phyloP scores from a whole-genome alignment of 2,113 vertebrate species.

The Hemibagrus wyckioides region DNA sequence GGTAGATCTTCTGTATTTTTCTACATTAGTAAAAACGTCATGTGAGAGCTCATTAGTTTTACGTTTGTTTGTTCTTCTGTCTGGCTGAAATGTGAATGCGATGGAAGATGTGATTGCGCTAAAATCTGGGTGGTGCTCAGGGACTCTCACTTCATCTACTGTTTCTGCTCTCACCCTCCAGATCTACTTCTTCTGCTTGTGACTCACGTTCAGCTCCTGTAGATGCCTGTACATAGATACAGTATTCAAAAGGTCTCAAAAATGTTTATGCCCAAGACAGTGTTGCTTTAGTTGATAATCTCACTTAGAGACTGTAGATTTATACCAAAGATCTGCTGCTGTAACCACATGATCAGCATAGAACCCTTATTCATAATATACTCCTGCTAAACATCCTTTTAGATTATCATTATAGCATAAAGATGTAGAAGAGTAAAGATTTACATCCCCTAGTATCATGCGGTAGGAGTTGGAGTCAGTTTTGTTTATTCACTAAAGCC shows the following conservation, averaged over 20 bases:
- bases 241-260: neutral
- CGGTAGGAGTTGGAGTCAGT: neutral
- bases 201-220: neutral
- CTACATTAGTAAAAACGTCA: constrained; percentile 57
- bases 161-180: neutral
- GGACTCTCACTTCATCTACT: neutral
- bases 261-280: neutral
- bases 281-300: neutral
- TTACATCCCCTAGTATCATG: neutral
- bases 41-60: constrained; percentile 60
- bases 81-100: neutral
- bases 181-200: neutral
- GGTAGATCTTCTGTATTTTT: constrained; percentile 46
- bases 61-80: constrained; percentile 52
- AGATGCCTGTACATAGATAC: too few species aligned
- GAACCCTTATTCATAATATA: neutral
- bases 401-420: neutral
- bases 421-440: neutral
- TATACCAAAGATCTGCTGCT: neutral
- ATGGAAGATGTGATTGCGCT: neutral
- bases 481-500: neutral
- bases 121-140: neutral
- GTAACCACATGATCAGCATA: neutral
- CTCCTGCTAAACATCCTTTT: neutral
- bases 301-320: neutral